phyloP scores from a whole-genome alignment of 2,888 invertebrate genomes.

The Liopterus haemorrhoidalis region DNA sequence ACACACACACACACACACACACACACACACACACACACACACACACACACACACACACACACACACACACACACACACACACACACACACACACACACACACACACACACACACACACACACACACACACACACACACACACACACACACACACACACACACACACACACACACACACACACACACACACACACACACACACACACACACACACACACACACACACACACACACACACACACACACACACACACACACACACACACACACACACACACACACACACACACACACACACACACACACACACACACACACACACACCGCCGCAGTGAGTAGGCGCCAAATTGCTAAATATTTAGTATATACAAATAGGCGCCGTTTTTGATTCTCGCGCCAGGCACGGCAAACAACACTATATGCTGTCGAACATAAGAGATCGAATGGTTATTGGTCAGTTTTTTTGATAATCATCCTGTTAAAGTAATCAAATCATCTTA shows the following conservation, averaged over 20 bases:
- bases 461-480: no score
- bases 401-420: no score
- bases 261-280: constrained; percentile 3
- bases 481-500: no score
- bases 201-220: constrained; percentile 5
- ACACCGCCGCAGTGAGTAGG: no score
- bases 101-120: constrained; percentile 3
- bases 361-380: no score
- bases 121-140: constrained; percentile 3
- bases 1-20: constrained; percentile 8
- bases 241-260: constrained; percentile 6
- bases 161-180: constrained; percentile 2
- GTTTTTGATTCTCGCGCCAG: no score
- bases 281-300: constrained; percentile 1
- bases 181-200: constrained; percentile 4
- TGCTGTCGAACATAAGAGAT: no score
- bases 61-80: constrained; percentile 6
- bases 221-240: constrained; percentile 5
- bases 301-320: constrained; percentile 3
- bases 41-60: constrained; percentile 7
- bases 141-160: constrained; percentile 6
- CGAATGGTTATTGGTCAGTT: no score
- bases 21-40: constrained; percentile 5
- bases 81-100: constrained; percentile 5
- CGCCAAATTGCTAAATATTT: no score